phyloP scores from a whole-genome alignment of 2,797 vertebrate genomes.

The Sus cebifrons region DNA sequence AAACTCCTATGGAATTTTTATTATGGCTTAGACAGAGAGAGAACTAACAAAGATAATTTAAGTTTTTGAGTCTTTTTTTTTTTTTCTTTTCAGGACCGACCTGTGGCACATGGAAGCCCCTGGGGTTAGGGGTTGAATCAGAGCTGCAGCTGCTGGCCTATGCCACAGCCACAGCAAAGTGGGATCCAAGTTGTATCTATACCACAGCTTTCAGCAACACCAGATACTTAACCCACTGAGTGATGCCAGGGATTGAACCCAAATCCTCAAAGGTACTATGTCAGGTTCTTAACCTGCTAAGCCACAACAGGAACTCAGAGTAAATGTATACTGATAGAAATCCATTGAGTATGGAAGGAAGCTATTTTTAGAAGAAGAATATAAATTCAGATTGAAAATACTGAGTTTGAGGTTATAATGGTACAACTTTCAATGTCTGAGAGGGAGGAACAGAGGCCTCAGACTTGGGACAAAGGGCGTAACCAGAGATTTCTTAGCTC shows the following conservation, averaged over 20 bases:
- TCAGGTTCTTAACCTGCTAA: too few species aligned
- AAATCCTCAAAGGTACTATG: too few species aligned
- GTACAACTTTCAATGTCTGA: neutral
- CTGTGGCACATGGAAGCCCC: too few species aligned
- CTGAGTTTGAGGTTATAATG: neutral
- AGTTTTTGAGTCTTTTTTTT: neutral
- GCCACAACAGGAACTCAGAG: neutral
- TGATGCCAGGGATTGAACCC: too few species aligned
- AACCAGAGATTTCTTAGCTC: neutral
- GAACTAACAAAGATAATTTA: neutral
- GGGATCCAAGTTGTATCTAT: too few species aligned
- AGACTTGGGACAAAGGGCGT: neutral
- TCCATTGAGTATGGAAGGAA: neutral
- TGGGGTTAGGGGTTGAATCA: too few species aligned
- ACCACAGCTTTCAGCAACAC: too few species aligned
- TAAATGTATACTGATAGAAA: neutral
- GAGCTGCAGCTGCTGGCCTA: too few species aligned
- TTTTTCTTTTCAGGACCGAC: too few species aligned
- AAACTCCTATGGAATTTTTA: neutral
- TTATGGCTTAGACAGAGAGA: neutral
- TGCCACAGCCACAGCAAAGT: too few species aligned
- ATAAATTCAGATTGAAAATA: neutral
- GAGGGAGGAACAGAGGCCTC: neutral
- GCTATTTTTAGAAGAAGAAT: constrained; percentile 28
- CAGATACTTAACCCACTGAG: too few species aligned